Evolutionary conservation across 2,888 invertebrate species (phyloP).

Genomic region (Gastracanthus pulcherrimus): DNA sequence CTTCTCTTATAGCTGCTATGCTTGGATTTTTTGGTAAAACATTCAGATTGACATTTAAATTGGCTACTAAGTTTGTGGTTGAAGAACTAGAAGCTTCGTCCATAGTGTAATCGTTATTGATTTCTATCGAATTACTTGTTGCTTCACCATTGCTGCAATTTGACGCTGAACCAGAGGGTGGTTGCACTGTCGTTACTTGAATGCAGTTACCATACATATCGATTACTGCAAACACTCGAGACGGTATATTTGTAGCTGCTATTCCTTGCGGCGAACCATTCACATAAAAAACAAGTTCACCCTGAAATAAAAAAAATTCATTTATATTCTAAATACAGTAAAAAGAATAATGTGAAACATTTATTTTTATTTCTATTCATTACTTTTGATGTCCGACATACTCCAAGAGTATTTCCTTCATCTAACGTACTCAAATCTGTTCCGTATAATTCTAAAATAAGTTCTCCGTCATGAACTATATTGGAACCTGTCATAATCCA

Average conservation of each 20-base stretch:
- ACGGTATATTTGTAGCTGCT: conserved; percentile 89
- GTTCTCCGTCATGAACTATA: conserved; percentile 90
- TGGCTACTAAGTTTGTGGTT: conserved; percentile 74
- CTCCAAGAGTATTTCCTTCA: conserved; percentile 91
- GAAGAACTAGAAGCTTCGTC: conserved; percentile 72
- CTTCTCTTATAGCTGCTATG: conserved; percentile 76
- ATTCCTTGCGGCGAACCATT: conserved; percentile 94
- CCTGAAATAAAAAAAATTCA: conserved; percentile 77
- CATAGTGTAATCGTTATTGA: conserved; percentile 71
- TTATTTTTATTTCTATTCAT: no score
- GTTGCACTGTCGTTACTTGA: conserved; percentile 83
- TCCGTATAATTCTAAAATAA: conserved; percentile 90
- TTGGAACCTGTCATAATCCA: conserved; percentile 96
- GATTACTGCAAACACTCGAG: conserved; percentile 86
- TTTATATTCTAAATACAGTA: not conserved
- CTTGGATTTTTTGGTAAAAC: conserved; percentile 74
- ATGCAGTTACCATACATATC: conserved; percentile 92
- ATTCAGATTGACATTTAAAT: conserved; percentile 75
- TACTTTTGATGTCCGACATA: conserved; percentile 89
- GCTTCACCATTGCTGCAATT: conserved; percentile 60
- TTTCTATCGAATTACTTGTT: conserved; percentile 68
- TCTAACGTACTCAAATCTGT: conserved; percentile 89
- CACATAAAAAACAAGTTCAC: conserved; percentile 91
- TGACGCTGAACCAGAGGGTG: conserved; percentile 60
- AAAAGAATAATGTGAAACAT: not conserved